A percentile compares a stretch with the other conserved stretches of the same genome.
These are phyloP conservation scores for Torymus aiolomorphi DNA, from an alignment of 2,888 invertebrate genomes.

Conservation along the genomic window DNA sequence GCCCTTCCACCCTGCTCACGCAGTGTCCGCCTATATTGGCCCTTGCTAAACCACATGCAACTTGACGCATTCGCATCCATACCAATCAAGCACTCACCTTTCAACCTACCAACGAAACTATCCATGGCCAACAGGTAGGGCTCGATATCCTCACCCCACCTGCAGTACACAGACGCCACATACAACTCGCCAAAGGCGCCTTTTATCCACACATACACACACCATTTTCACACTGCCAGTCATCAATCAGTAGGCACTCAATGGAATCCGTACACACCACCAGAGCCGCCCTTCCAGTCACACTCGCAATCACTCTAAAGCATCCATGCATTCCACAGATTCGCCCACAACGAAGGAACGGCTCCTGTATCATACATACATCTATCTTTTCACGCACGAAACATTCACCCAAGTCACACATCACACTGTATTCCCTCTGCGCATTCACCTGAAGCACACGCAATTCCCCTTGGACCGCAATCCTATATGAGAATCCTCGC, in stretches of 20 bases:
- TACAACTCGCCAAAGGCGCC: conserved; percentile 42
- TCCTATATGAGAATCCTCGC: too few species aligned
- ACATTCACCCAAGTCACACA: conserved; percentile 44
- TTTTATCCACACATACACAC: conserved; percentile 46
- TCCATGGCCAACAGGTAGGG: conserved; percentile 34
- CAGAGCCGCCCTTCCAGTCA: conserved; percentile 34
- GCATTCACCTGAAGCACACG: too few species aligned
- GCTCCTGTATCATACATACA: conserved; percentile 41
- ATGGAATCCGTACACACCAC: too few species aligned
- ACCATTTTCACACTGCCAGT: conserved; percentile 15
- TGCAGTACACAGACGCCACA: conserved; percentile 51
- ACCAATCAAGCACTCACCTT: too few species aligned
- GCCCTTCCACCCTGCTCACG: too few species aligned
- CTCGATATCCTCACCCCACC: conserved; percentile 20
- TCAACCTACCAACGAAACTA: not conserved
- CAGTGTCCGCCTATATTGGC: too few species aligned
- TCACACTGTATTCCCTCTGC: not conserved
- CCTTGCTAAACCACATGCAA: not conserved
- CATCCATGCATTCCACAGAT: conserved; percentile 21
- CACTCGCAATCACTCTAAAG: conserved; percentile 25
- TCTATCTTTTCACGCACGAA: conserved; percentile 14
- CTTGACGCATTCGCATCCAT: too few species aligned
- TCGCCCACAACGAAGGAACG: not conserved
- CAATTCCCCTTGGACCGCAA: too few species aligned
- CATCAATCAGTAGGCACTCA: conserved; percentile 6